These are phyloP conservation scores for Rostratula benghalensis DNA, from an alignment of 2,113 vertebrate genomes.

Conservation along the genomic window DNA sequence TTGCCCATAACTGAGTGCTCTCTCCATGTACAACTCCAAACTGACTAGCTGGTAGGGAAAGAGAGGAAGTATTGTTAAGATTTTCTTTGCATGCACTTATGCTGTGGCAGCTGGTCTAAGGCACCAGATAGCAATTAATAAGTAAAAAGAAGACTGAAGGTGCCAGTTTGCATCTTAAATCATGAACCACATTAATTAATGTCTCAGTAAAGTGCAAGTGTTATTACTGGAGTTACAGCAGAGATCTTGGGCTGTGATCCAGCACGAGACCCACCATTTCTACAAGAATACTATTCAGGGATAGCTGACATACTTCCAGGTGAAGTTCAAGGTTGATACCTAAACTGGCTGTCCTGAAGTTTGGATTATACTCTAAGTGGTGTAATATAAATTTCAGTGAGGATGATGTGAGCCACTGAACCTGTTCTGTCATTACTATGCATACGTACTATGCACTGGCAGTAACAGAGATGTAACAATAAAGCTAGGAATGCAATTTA, in stretches of 20 bases:
- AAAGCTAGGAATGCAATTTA: neutral
- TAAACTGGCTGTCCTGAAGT: neutral
- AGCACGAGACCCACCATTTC: neutral
- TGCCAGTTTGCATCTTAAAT: neutral
- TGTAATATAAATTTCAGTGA: neutral
- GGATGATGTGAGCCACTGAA: neutral
- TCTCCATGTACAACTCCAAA: neutral
- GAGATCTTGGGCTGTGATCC: neutral
- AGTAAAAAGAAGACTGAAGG: neutral
- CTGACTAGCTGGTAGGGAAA: neutral
- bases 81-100: neutral
- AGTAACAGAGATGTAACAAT: neutral
- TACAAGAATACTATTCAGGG: no score
- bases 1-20: neutral
- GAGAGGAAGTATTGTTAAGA: neutral
- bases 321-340: neutral
- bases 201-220: neutral
- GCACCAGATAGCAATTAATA: fast-evolving
- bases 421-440: neutral
- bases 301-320: neutral
- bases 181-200: neutral
- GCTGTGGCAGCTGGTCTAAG: neutral
- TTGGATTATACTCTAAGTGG: neutral
- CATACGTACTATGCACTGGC: neutral
- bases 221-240: neutral